These are phyloP conservation scores for Circaetus cinerascens DNA, from an alignment of 2,113 vertebrate genomes.

Conservation along the genomic window DNA sequence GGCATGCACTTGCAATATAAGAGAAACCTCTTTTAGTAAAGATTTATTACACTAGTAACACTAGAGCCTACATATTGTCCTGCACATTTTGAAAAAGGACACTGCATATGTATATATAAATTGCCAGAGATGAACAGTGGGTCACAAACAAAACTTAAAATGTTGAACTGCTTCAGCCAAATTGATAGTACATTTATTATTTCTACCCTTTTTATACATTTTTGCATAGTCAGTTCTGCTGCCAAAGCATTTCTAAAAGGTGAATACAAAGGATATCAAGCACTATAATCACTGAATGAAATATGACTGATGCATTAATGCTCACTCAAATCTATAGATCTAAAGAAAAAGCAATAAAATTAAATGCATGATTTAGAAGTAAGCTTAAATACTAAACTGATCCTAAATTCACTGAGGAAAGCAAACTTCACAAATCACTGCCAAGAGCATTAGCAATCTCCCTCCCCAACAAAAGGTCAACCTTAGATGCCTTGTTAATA, in stretches of 20 bases:
- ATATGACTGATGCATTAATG: not conserved
- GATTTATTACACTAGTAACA: not conserved
- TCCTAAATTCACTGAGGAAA: slow-evolving; percentile 28
- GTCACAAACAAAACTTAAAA: slow-evolving; percentile 29
- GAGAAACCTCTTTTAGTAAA: not conserved
- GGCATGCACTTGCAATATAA: not conserved
- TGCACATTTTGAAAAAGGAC: not conserved
- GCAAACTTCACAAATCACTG: not conserved
- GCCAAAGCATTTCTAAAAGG: slow-evolving; percentile 29
- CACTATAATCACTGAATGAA: slow-evolving; percentile 7
- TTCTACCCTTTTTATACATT: not conserved
- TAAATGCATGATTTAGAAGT: slow-evolving; percentile 19
- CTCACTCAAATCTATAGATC: not conserved
- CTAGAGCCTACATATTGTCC: not conserved
- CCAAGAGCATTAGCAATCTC: not conserved
- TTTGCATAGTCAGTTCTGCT: slow-evolving; percentile 1
- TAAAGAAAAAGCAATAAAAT: slow-evolving; percentile 37
- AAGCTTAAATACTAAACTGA: slow-evolving; percentile 10
- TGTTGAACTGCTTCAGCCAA: not conserved
- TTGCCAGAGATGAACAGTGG: not conserved
- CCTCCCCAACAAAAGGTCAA: slow-evolving; percentile 28
- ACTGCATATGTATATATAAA: not conserved
- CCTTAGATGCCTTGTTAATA: not conserved
- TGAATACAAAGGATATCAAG: slow-evolving; percentile 9
- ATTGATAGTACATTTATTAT: not conserved